Conservation (phyloP, 2,888 invertebrate genomes). For the Catocala fraxini region DNA sequence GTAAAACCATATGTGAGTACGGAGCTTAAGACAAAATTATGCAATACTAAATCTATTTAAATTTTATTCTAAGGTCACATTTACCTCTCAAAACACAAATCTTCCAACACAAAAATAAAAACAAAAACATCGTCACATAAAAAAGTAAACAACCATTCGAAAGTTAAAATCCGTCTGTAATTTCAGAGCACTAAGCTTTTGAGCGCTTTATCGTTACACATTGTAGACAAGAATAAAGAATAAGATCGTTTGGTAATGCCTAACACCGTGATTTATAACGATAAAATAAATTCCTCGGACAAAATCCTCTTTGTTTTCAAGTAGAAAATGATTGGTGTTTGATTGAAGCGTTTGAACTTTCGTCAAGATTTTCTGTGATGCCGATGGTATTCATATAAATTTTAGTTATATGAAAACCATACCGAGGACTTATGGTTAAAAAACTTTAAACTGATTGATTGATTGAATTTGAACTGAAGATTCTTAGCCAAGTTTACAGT, state of each 20-base stretch:
- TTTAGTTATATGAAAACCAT: too few species aligned
- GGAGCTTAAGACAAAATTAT: too few species aligned
- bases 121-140: neutral
- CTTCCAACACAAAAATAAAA: neutral
- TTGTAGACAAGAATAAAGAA: slow-evolving; percentile 47
- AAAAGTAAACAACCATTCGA: slow-evolving; percentile 13
- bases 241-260: slow-evolving; percentile 32
- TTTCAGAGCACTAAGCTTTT: slow-evolving; percentile 27
- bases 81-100: neutral
- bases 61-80: neutral
- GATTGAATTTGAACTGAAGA: too few species aligned
- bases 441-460: too few species aligned
- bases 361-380: too few species aligned
- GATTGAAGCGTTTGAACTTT: slow-evolving; percentile 26
- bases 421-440: too few species aligned
- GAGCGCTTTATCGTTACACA: slow-evolving; percentile 39
- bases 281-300: slow-evolving; percentile 58
- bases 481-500: too few species aligned
- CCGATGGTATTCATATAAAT: too few species aligned
- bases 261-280: slow-evolving; percentile 60
- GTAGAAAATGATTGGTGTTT: slow-evolving; percentile 36
- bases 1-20: too few species aligned
- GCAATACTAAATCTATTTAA: neutral
- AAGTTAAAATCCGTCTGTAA: slow-evolving; percentile 21
- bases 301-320: slow-evolving; percentile 47